Evolutionary conservation across 2,888 invertebrate species (phyloP).

Genomic region (Plebejus melissa): DNA sequence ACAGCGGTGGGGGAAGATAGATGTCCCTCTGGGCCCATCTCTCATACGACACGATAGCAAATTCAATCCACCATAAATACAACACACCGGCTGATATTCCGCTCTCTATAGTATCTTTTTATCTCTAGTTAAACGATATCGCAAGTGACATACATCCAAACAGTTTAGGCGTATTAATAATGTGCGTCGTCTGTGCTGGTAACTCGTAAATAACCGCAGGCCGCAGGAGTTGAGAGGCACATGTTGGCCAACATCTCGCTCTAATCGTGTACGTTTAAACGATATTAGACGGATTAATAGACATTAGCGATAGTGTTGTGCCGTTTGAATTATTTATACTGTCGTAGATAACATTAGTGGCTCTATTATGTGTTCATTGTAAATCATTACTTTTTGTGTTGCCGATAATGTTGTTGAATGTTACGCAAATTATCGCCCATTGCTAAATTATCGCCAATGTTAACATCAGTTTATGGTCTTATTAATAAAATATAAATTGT

Average conservation of each 20-base stretch:
- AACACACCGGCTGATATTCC: slow-evolving; percentile 35
- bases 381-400: slow-evolving; percentile 13
- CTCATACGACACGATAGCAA: slow-evolving; percentile 70
- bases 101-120: slow-evolving; percentile 36
- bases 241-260: slow-evolving; percentile 33
- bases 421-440: not conserved
- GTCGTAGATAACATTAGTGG: slow-evolving; percentile 10
- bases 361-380: slow-evolving; percentile 9
- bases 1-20: slow-evolving; percentile 70
- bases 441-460: not conserved
- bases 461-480: not conserved
- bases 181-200: slow-evolving; percentile 37
- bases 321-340: slow-evolving; percentile 19
- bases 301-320: slow-evolving; percentile 24
- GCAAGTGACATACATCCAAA: slow-evolving; percentile 37
- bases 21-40: slow-evolving; percentile 60
- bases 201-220: slow-evolving; percentile 32
- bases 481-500: not conserved
- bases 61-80: slow-evolving; percentile 67
- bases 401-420: not conserved
- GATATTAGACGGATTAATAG: slow-evolving; percentile 27
- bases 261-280: slow-evolving; percentile 25
- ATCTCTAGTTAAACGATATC: slow-evolving; percentile 34
- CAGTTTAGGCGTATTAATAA: slow-evolving; percentile 40
- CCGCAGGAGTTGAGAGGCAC: slow-evolving; percentile 31